Evolutionary conservation across 2,113 vertebrate species (phyloP), one percentile per base, ranked within the genome.

Genomic region (Mola mola): DNA sequence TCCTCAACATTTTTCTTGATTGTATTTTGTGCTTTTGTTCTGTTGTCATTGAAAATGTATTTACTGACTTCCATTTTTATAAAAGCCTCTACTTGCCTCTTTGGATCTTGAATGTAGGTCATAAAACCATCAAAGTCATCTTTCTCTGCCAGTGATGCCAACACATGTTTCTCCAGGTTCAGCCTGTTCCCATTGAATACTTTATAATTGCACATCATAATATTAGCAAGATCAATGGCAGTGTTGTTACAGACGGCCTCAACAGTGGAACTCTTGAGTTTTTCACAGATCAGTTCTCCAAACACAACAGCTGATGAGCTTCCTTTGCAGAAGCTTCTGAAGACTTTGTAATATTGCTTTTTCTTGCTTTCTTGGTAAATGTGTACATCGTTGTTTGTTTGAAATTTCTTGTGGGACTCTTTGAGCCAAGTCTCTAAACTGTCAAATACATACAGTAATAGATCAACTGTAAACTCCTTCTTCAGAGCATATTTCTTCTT

Each of bases 151-250:
- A 94, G 67, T 20, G 75, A 82, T 33, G 34, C 87, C 47, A 94
- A 78, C 26, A 94, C 75, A 62, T 87, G 83, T 31, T 86, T 83
- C 46, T 94, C 93, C 41, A 94, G 72, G 20, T 82, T 87, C 37
- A 71, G 31, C 19, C 91, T 85, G 49, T 81, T 94, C 46, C 81
- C 88, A 8, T 0, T 50, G 73, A 94, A 93, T 11, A 83, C 83
- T 6, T 79, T 41, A 29, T 50, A 15, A 26, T 26, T 86, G 22
- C 15, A 1, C 61, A 2, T 42, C 73, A 94, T 90, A 3, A 88
- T 75, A 4, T 17, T 58, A 21, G 88, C 79, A 0, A 94, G 68
- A 49, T 7, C 52, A 63, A 69, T 81, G 6, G 75, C 77, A 3
- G 88, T 84, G 67, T 60, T 72, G 16, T 84, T 43, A 12, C 17